Conservation (phyloP, 2,888 invertebrate genomes). For the Cheilosia variabilis region DNA sequence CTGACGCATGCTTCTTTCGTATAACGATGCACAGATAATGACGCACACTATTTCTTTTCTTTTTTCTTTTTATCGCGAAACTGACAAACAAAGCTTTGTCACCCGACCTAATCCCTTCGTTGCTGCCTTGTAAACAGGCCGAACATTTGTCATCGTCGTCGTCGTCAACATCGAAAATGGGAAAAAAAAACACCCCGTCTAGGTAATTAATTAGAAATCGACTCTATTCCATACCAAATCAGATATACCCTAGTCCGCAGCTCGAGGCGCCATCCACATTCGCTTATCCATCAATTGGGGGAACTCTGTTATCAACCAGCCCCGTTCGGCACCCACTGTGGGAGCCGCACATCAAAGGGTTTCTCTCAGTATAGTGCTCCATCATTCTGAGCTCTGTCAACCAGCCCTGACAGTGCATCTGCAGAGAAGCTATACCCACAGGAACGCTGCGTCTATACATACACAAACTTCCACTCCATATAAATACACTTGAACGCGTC, state of each 20-base stretch:
- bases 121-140: constrained; percentile 23
- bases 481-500: constrained; percentile 22
- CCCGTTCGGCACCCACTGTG: constrained; percentile 54
- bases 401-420: constrained; percentile 8
- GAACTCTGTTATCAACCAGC: constrained; percentile 51
- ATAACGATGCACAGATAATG: not conserved
- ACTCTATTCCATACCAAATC: constrained; percentile 38
- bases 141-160: constrained; percentile 35
- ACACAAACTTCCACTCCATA: not conserved
- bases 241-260: constrained; percentile 21
- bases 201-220: constrained; percentile 71
- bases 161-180: not conserved
- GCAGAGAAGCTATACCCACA: constrained; percentile 27
- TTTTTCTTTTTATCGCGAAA: constrained; percentile 20
- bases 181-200: not conserved
- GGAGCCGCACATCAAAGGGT: constrained; percentile 64
- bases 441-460: not conserved
- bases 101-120: constrained; percentile 24
- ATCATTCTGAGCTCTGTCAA: constrained; percentile 48
- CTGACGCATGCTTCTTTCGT: not conserved
- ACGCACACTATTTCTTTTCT: constrained; percentile 2
- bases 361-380: constrained; percentile 48
- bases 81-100: constrained; percentile 48
- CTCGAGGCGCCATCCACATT: constrained; percentile 51
- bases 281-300: constrained; percentile 67